Evolutionary conservation across 2,888 invertebrate species (phyloP).

Genomic region (Tubulanus polymorphus): DNA sequence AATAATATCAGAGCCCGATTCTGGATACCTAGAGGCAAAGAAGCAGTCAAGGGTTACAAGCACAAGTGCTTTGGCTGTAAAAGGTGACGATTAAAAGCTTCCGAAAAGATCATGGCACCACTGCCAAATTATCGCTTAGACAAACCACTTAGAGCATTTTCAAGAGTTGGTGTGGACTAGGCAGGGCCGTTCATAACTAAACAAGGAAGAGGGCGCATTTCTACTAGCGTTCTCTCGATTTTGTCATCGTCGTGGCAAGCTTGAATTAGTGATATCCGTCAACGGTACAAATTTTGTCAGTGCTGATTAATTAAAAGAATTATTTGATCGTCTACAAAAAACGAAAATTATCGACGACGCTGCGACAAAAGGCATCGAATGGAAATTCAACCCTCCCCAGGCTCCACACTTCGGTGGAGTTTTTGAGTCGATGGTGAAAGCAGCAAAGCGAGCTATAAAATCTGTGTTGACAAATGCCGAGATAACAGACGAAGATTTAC

Average conservation of each 20-base stretch:
- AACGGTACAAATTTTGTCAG: not conserved
- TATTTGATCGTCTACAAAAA: not conserved
- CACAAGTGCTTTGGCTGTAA: not conserved
- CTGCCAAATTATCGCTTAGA: conserved; percentile 7
- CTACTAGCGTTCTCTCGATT: not conserved
- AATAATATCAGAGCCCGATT: not conserved
- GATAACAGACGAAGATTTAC: not conserved
- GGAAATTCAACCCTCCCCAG: not conserved
- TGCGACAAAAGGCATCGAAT: not conserved
- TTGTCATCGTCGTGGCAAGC: not conserved
- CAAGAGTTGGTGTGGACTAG: conserved; percentile 6
- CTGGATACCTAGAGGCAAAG: conserved; percentile 6
- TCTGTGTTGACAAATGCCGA: not conserved
- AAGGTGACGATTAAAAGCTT: not conserved
- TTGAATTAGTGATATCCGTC: not conserved
- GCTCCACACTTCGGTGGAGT: too few species aligned
- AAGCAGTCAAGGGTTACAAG: not conserved
- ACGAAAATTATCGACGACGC: not conserved
- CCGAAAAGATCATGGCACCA: conserved; percentile 8
- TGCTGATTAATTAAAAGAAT: not conserved
- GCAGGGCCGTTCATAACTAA: conserved; percentile 3
- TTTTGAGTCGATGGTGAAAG: not conserved
- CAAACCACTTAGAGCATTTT: conserved; percentile 3
- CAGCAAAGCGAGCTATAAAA: not conserved
- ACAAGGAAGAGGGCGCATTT: conserved; percentile 6